Evolutionary conservation across 2,797 vertebrate genomes (phyloP).

Genomic region (Hippocampus kuda): DNA sequence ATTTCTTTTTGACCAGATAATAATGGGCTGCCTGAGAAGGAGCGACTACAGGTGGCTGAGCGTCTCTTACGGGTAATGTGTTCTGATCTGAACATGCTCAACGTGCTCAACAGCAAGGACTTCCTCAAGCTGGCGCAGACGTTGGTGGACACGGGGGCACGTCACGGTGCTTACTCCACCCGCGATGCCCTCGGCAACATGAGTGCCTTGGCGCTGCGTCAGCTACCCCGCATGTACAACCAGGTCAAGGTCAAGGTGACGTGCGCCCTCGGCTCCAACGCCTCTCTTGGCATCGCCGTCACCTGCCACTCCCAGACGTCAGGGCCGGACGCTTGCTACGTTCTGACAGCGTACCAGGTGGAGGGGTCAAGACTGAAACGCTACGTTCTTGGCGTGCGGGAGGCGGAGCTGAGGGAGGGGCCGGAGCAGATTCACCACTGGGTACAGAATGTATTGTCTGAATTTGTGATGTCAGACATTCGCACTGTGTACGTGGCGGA

Average conservation of each 20-base stretch:
- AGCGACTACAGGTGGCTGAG: constrained; percentile 93
- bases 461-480: constrained; percentile 98
- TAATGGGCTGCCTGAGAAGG: constrained; percentile 89
- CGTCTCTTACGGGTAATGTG: constrained; percentile 92
- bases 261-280: constrained; percentile 88
- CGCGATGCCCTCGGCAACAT: constrained; percentile 92
- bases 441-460: constrained; percentile 96
- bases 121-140: constrained; percentile 96
- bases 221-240: constrained; percentile 98
- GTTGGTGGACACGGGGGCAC: constrained; percentile 92
- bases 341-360: constrained; percentile 91
- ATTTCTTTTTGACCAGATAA: constrained; percentile 60
- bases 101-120: constrained; percentile 88
- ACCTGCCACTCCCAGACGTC: constrained; percentile 91
- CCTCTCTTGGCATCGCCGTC: constrained; percentile 88
- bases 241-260: constrained; percentile 99
- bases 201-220: constrained; percentile 89
- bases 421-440: constrained; percentile 95
- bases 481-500: constrained; percentile 93
- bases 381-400: constrained; percentile 88
- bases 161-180: constrained; percentile 91
- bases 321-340: constrained; percentile 85
- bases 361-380: constrained; percentile 88
- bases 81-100: constrained; percentile 84
- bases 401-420: constrained; percentile 80